Percentiles rank a stretch among this genome's conserved stretches.
Conservation (phyloP, 2,113 vertebrate genomes). For the Misgurnus anguillicaudatus region DNA sequence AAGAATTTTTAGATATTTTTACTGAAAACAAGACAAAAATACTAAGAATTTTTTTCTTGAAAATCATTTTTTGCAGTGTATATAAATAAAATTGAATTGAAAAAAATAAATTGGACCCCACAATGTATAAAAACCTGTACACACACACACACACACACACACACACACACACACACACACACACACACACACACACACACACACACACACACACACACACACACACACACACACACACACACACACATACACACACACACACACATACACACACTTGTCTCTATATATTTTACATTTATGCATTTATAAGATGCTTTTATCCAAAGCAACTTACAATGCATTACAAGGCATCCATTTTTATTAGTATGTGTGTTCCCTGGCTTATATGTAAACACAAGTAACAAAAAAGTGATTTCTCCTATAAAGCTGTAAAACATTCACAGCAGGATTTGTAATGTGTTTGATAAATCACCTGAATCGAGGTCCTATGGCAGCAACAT, state of each 20-base stretch:
- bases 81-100: no score
- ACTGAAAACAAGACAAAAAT: no score
- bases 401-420: background rate
- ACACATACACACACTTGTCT: background rate
- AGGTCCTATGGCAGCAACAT: slow-evolving; percentile 91
- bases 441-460: background rate
- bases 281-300: no score
- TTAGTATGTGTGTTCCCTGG: background rate
- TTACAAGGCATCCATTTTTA: no score
- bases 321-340: no score
- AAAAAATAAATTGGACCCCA: no score
- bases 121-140: no score
- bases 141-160: background rate
- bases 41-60: no score
- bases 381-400: background rate
- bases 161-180: background rate
- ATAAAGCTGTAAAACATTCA: background rate
- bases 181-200: background rate
- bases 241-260: background rate
- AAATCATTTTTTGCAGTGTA: no score
- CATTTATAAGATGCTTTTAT: no score
- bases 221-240: background rate
- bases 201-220: background rate
- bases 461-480: slow-evolving; percentile 81
- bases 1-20: no score